These are phyloP conservation scores for Pseudomyrmex cubaensis DNA, from an alignment of 1,140 invertebrate genomes.

Conservation along the genomic window DNA sequence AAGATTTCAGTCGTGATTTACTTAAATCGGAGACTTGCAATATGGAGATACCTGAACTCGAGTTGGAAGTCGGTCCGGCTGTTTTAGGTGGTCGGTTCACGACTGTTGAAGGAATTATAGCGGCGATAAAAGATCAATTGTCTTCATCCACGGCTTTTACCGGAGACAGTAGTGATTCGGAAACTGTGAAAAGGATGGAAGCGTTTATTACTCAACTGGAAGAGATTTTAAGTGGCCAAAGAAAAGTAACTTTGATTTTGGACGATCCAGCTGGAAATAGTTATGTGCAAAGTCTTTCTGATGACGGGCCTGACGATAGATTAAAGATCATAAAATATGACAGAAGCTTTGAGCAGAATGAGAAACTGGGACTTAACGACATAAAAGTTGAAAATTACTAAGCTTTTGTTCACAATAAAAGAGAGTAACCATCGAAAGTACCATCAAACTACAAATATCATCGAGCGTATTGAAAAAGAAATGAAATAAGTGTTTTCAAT, in stretches of 20 bases:
- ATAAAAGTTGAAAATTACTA: constrained; percentile 96
- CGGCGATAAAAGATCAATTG: constrained; percentile 90
- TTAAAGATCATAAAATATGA: constrained; percentile 93
- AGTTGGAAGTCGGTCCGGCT: constrained; percentile 93
- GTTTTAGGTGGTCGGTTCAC: constrained; percentile 97
- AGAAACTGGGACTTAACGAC: constrained; percentile 97
- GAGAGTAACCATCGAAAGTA: not conserved
- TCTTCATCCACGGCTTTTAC: constrained; percentile 88
- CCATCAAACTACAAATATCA: constrained; percentile 12
- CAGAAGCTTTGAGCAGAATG: constrained; percentile 96
- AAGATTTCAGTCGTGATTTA: constrained; percentile 96
- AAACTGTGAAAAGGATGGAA: constrained; percentile 86
- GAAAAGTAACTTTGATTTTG: constrained; percentile 91
- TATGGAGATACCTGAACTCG: constrained; percentile 95
- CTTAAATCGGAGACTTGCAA: constrained; percentile 98
- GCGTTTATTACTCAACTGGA: constrained; percentile 90
- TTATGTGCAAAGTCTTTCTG: constrained; percentile 95
- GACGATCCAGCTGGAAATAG: constrained; percentile 99
- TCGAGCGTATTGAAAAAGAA: not conserved
- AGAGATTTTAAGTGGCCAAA: constrained; percentile 88
- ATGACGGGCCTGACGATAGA: constrained; percentile 90
- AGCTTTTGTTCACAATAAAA: constrained; percentile 21
- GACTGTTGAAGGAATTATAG: constrained; percentile 95
- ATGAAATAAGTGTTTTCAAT: too few relatives aligned
- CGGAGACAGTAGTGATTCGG: constrained; percentile 90